These are phyloP conservation scores for Blennius ocellaris DNA, from an alignment of 2,113 vertebrate species.

Conservation along the genomic window DNA sequence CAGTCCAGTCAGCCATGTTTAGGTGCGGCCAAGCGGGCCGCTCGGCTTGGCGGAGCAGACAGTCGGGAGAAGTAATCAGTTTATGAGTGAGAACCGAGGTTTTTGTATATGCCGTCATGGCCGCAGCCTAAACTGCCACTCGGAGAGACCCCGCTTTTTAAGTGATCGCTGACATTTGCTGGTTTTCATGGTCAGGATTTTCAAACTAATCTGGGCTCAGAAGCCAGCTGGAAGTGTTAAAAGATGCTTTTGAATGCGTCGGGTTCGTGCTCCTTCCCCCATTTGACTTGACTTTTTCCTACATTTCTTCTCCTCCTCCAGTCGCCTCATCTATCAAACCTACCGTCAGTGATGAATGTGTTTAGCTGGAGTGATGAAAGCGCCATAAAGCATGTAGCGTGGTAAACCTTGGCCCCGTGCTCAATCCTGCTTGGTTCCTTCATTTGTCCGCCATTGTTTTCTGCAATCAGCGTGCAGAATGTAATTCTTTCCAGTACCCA, in stretches of 20 bases:
- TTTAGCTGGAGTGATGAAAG: constrained; percentile 68
- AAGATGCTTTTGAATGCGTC: constrained; percentile 21
- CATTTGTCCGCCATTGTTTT: constrained; percentile 59
- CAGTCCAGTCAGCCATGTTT: constrained; percentile 50
- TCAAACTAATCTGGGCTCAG: constrained; percentile 5
- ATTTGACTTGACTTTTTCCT: background rate
- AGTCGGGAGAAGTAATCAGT: background rate
- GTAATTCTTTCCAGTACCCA: constrained; percentile 62
- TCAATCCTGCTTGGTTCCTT: constrained; percentile 38
- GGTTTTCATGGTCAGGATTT: constrained; percentile 14
- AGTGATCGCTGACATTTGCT: constrained; percentile 21
- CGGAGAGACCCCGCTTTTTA: background rate
- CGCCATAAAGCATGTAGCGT: constrained; percentile 50
- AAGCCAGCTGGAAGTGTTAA: constrained; percentile 19
- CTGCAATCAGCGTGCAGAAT: constrained; percentile 52
- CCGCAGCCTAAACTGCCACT: background rate
- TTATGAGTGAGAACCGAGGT: constrained; percentile 5
- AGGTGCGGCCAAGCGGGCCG: constrained; percentile 43
- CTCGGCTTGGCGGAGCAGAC: background rate
- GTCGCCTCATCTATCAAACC: constrained; percentile 29
- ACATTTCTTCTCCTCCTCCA: constrained; percentile 3
- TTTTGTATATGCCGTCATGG: constrained; percentile 12
- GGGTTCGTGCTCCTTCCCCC: constrained; percentile 14
- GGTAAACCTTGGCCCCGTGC: constrained; percentile 35
- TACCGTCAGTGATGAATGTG: constrained; percentile 58